These are phyloP conservation scores for Paramormyrops hopkinsi DNA, from an alignment of 2,797 vertebrate species.

Conservation along the genomic window DNA sequence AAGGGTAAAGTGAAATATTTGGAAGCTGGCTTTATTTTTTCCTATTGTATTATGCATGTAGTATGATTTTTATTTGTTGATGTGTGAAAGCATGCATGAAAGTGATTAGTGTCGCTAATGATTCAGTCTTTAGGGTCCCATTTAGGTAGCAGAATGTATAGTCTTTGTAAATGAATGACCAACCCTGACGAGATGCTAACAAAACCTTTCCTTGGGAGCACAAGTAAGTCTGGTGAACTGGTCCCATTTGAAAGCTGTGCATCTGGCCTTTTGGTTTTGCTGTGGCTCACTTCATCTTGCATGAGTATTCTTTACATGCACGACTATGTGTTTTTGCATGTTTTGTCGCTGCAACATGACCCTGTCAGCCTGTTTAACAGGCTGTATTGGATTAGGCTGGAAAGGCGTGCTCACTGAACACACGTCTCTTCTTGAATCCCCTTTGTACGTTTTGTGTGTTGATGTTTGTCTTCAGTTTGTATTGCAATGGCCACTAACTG, in stretches of 20 bases:
- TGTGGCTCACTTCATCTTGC: conserved; percentile 31
- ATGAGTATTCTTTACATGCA: conserved; percentile 28
- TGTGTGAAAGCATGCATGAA: neutral
- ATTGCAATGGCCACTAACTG: neutral
- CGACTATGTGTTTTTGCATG: neutral
- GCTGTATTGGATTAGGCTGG: neutral
- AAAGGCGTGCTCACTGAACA: neutral
- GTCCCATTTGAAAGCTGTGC: conserved; percentile 29
- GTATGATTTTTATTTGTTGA: neutral
- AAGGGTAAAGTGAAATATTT: conserved; percentile 10
- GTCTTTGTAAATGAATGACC: conserved; percentile 44
- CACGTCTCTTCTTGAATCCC: neutral
- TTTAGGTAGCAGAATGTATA: conserved; percentile 34
- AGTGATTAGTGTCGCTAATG: neutral
- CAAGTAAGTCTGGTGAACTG: conserved; percentile 47
- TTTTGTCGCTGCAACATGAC: neutral
- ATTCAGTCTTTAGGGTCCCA: conserved; percentile 22
- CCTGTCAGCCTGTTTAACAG: neutral
- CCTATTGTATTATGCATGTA: neutral
- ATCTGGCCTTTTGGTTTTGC: conserved; percentile 28
- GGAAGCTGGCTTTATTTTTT: conserved; percentile 11
- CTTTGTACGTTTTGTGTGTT: neutral
- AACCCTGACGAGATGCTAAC: conserved; percentile 34
- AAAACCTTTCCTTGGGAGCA: conserved; percentile 40
- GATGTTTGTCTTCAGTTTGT: neutral